These are phyloP conservation scores for Anodontia alba DNA, from an alignment of 2,888 invertebrate genomes.

Conservation along the genomic window DNA sequence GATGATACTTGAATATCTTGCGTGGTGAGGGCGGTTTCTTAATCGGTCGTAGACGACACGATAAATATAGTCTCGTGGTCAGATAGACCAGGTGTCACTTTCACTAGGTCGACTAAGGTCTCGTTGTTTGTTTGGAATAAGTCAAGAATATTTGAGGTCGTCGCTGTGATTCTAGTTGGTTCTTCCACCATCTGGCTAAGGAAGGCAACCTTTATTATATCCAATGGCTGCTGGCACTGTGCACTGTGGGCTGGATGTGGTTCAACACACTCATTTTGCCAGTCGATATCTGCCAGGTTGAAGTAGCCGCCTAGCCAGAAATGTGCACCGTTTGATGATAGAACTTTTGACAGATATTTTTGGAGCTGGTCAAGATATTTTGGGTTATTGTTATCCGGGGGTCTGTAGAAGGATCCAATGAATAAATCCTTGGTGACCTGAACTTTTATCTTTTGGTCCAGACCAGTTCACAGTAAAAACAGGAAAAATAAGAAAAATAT, in stretches of 20 bases:
- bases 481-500: too few species aligned
- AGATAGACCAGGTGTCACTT: neutral
- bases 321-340: conserved; percentile 15
- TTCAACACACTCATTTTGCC: conserved; percentile 1
- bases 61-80: neutral
- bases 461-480: conserved; percentile 34
- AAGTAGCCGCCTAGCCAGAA: conserved; percentile 43
- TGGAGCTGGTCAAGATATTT: conserved; percentile 21
- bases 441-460: conserved; percentile 31
- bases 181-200: neutral
- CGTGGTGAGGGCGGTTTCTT: neutral
- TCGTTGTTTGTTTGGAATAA: conserved; percentile 13
- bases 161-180: conserved; percentile 19
- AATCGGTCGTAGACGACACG: neutral
- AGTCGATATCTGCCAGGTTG: conserved; percentile 33
- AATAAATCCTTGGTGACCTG: conserved; percentile 35
- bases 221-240: neutral
- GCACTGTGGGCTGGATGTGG: neutral
- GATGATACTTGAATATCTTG: neutral
- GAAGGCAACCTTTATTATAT: conserved; percentile 19
- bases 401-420: conserved; percentile 40
- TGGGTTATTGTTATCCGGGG: conserved; percentile 34
- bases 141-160: neutral
- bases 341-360: conserved; percentile 15
- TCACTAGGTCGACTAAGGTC: neutral